Conservation (phyloP, 2,888 invertebrate genomes). For the Eristalis tenax region DNA sequence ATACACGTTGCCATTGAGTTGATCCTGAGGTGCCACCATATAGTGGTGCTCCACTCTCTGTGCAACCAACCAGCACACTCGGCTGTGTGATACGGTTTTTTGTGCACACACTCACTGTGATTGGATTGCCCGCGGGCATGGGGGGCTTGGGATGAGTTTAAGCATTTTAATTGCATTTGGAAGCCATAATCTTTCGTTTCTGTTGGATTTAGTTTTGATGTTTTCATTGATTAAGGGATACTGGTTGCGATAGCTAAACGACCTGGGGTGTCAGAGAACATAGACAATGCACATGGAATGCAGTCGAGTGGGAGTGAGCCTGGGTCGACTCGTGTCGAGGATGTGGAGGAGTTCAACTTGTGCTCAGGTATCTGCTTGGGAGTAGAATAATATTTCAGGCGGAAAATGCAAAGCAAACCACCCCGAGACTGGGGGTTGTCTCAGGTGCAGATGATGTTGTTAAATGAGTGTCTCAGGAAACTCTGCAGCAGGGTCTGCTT, state of each 20-base stretch:
- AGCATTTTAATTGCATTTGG: neutral
- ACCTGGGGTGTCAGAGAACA: neutral
- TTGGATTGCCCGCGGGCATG: neutral
- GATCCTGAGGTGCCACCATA: slow-evolving; percentile 19
- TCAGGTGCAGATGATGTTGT: too few relatives aligned
- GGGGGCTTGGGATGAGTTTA: neutral
- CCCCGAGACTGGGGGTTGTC: too few relatives aligned
- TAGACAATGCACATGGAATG: too few relatives aligned
- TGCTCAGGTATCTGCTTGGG: too few relatives aligned
- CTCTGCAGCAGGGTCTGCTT: too few relatives aligned
- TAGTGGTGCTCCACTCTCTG: neutral
- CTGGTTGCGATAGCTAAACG: neutral
- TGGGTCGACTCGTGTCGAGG: too few relatives aligned
- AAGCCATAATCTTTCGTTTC: neutral
- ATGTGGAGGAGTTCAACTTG: too few relatives aligned
- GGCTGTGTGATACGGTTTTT: neutral
- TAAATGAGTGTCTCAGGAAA: too few relatives aligned
- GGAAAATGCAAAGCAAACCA: too few relatives aligned
- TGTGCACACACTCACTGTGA: neutral
- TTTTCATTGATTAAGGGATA: slow-evolving; percentile 4
- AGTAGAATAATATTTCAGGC: too few relatives aligned
- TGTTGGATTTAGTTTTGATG: neutral
- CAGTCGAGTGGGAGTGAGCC: too few relatives aligned
- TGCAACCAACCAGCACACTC: neutral
- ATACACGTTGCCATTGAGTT: neutral